Base-by-base conservation (phyloP, 2,113 vertebrate species). In the Beaufortia kweichowensis region DNA sequence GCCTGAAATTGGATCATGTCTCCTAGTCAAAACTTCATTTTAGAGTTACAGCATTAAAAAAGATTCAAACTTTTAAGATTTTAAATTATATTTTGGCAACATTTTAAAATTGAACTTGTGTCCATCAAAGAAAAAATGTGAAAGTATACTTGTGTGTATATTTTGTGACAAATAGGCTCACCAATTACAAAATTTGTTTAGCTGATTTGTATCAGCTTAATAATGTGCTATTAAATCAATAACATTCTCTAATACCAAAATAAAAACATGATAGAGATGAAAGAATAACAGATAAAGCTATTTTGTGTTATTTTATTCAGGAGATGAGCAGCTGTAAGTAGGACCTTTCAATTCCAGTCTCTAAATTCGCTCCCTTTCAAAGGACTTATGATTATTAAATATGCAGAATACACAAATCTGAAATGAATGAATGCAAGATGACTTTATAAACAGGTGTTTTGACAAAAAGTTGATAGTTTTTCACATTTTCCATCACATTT, bases 1-100 rank as follows among this genome's bases (percentile, higher is more conserved):
- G 69, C 61, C 50, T 73, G 57, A 35, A 75, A 71, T 72, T 8
- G 24, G 59, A 59, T 72, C 48, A n/a, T 21, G 19, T 29, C 15
- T 46, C 21, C 19, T 6, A 28, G 35, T 66, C 33, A 33, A 31
- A 63, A 24, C 19, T 4, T 74, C 43, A 46, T 15, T 24, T 75
- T 39, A 50, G 23, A 66, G 29, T n/a, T 33, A 11, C 3, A 61
- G 21, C 12, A 43, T 75, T 50, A n/a, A n/a, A n/a, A n/a, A n/a
- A n/a, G 41, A 48, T 56, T 56, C 4, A 67, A 21, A 68, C 35
- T 46, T 5, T 46, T 46, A 14, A 46, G 43, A 46, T 17, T 46
- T 1, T n/a, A n/a, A n/a, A n/a, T n/a, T n/a, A n/a, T n/a, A n/a
- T n/a, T n/a, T n/a, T n/a, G n/a, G n/a, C n/a, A n/a, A n/a, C n/a